Conservation (phyloP, 2,888 invertebrate genomes). For the Caenorhabditis sinica region DNA sequence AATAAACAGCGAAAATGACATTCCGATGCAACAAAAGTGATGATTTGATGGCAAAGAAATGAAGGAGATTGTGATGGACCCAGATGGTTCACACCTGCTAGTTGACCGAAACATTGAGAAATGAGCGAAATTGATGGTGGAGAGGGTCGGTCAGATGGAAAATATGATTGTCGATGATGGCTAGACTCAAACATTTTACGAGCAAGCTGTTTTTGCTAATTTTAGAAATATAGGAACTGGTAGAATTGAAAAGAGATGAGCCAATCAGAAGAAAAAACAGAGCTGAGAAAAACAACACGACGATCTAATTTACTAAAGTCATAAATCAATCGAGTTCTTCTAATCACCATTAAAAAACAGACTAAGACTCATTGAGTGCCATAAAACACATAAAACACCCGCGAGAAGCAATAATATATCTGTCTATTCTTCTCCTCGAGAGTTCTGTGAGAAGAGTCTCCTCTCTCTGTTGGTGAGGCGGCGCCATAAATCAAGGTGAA, state of each 20-base stretch:
- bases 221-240: not conserved
- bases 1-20: slow-evolving; percentile 10
- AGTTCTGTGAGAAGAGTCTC: slow-evolving; percentile 26
- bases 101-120: slow-evolving; percentile 11
- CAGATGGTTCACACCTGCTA: slow-evolving; percentile 52
- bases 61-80: slow-evolving; percentile 15
- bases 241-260: not conserved
- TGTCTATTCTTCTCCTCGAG: slow-evolving; percentile 16
- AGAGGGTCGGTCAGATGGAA: slow-evolving; percentile 44
- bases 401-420: slow-evolving; percentile 51
- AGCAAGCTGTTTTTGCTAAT: not conserved
- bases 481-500: slow-evolving; percentile 61
- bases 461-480: slow-evolving; percentile 43
- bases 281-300: too few relatives aligned
- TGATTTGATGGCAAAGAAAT: slow-evolving; percentile 20
- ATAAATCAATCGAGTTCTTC: slow-evolving; percentile 20
- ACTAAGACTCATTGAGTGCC: slow-evolving; percentile 40
- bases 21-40: slow-evolving; percentile 38
- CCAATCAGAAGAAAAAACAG: too few relatives aligned
- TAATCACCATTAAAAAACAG: slow-evolving; percentile 29
- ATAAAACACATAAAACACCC: slow-evolving; percentile 61
- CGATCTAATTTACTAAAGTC: too few relatives aligned
- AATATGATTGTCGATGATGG: not conserved
- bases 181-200: not conserved
- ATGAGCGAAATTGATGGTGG: slow-evolving; percentile 14